A percentile compares a stretch with the other conserved stretches of the same genome.
Conservation (phyloP, 2,797 vertebrate genomes). For the Lemur catta region DNA sequence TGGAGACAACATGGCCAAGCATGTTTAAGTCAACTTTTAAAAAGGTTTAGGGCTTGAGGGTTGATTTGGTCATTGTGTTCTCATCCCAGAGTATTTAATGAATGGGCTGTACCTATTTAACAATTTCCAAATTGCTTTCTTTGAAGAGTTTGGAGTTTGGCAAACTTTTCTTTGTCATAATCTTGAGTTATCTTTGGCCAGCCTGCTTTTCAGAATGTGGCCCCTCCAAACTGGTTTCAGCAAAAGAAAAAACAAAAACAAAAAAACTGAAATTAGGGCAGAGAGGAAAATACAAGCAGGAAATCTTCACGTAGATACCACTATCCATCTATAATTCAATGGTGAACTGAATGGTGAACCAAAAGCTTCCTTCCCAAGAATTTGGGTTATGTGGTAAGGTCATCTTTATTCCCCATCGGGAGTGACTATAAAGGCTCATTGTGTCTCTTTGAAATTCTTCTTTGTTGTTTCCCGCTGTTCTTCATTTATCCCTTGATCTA, state of each 20-base stretch:
- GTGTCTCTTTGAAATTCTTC: slow-evolving; percentile 27
- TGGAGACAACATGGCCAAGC: neutral
- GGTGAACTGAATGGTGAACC: neutral
- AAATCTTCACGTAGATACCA: neutral
- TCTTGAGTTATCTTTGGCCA: neutral
- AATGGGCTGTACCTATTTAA: neutral
- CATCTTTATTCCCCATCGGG: neutral
- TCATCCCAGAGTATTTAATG: neutral
- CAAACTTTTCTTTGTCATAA: neutral
- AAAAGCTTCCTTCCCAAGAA: neutral
- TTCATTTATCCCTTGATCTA: neutral
- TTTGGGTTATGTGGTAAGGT: neutral
- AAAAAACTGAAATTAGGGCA: neutral
- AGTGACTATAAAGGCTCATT: neutral
- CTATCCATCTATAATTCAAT: neutral
- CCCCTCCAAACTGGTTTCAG: neutral
- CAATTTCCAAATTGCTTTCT: neutral
- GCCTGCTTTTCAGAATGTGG: neutral
- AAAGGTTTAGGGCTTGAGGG: neutral
- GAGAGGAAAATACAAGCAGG: neutral
- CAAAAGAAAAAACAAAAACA: neutral
- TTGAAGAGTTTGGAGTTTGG: neutral
- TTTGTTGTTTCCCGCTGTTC: slow-evolving; percentile 31
- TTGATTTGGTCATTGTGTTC: neutral
- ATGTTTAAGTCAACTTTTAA: neutral